Base-by-base conservation (phyloP, 2,797 vertebrate species). In the Aplochiton taeniatus region DNA sequence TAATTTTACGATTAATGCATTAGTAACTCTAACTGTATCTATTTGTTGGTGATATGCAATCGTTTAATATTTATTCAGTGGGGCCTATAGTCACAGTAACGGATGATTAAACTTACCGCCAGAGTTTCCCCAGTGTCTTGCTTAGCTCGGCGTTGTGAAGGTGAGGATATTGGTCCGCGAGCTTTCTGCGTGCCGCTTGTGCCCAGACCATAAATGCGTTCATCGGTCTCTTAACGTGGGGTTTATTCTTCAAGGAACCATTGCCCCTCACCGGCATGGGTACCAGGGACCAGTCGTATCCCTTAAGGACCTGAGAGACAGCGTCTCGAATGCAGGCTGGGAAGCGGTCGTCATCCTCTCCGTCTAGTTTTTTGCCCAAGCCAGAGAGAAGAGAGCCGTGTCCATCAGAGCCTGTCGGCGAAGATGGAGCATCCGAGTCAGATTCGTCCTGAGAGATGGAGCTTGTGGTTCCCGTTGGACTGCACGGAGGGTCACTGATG, bases 271-370 rank as follows among this genome's bases (percentile, higher is more conserved):
- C 94, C 0, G 97, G 96, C 96, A 99, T 96, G 9, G 96, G 96
- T 68, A 99, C 96, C 80, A 99, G 76, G 75, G 96, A 98, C 97
- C 97, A 99, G 91, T 98, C 96, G 80, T 99, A 99, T 61, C 97
- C 97, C 78, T 97, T 97, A 17, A 99, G 94, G 75, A 98, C 96
- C 89, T 98, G 97, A 63, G 96, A 98, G 61, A 97, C 95, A 4
- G 96, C 97, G 77, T 98, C 97, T 57, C 96, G 92, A 83, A 99
- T 98, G 87, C 96, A 99, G 51, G 96, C 95, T 0, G 96, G 96
- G 84, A 98, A 99, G n/a, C 97, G 92, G 60, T 98, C 95, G 64
- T 97, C 96, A 66, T 93, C 94, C 74, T 94, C 94, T 16, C 89
- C 85, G 69, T 92, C 91, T 61, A 93, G 84, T 17, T 94, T 94